phyloP scores from a whole-genome alignment of 1,140 invertebrate species.

The Scylla paramamosain region DNA sequence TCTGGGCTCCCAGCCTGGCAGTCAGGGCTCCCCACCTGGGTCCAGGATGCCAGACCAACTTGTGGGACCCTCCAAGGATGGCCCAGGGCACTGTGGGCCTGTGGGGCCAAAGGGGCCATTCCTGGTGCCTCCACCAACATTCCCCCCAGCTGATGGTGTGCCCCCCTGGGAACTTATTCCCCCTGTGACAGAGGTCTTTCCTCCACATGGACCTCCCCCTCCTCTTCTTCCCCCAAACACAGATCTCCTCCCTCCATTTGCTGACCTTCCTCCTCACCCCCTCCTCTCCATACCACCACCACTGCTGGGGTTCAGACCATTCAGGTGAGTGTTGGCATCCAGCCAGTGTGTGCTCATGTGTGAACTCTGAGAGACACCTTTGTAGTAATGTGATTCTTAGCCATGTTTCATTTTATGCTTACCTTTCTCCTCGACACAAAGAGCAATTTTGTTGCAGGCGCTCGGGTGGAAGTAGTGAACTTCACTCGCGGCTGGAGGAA shows the following conservation, averaged over 20 bases:
- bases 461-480: conserved; percentile 72
- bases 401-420: background rate
- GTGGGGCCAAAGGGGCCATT: conserved; percentile 71
- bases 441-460: conserved; percentile 42
- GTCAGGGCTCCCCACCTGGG: conserved; percentile 60
- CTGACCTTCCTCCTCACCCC: conserved; percentile 68
- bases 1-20: conserved; percentile 54
- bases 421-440: background rate
- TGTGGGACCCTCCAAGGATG: conserved; percentile 58
- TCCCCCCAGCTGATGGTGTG: conserved; percentile 67
- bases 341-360: too few species aligned
- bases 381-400: too few species aligned
- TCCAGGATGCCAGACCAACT: conserved; percentile 68
- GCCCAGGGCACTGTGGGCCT: conserved; percentile 66
- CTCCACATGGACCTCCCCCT: conserved; percentile 71
- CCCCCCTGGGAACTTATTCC: conserved; percentile 68
- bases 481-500: conserved; percentile 85
- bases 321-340: conserved; percentile 54
- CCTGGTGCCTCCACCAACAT: conserved; percentile 71
- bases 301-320: conserved; percentile 73
- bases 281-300: conserved; percentile 72
- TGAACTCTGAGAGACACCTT: too few species aligned
- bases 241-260: conserved; percentile 67
- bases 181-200: conserved; percentile 65
- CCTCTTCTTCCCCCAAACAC: conserved; percentile 70